A percentile compares a stretch with the other conserved stretches of the same genome.
Evolutionary conservation across 2,113 vertebrate species (phyloP).

Genomic region (Myodes glareolus): DNA sequence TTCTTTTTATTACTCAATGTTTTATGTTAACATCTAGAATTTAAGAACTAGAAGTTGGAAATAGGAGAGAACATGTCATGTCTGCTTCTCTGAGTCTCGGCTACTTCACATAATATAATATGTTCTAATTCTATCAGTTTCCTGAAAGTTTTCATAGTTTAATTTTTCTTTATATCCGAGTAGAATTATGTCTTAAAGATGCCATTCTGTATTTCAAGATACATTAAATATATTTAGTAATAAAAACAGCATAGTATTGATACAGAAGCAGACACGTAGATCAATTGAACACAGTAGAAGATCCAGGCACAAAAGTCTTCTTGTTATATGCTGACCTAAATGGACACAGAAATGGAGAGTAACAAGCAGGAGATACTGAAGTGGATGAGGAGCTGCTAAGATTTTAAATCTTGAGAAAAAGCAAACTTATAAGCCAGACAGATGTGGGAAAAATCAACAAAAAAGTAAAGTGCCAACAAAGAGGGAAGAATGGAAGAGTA

Average conservation of each 20-base stretch:
- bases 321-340: neutral
- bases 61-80: neutral
- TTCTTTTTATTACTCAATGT: neutral
- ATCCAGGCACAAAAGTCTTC: neutral
- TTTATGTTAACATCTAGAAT: neutral
- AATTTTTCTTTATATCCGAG: neutral
- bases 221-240: neutral
- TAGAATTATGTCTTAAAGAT: neutral
- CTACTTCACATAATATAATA: neutral
- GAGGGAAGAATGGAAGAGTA: neutral
- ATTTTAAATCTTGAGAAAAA: neutral
- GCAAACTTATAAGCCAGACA: neutral
- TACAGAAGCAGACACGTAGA: neutral
- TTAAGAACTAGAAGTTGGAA: neutral
- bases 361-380: neutral
- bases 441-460: neutral
- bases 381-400: neutral
- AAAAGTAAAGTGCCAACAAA: neutral
- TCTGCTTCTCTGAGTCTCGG: neutral
- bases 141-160: neutral
- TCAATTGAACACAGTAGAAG: neutral
- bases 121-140: neutral
- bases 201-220: neutral
- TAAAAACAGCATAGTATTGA: neutral
- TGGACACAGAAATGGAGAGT: neutral